Base-by-base conservation (phyloP, 35 echinoderm and acorn worm genomes). In the Eucidaris tribuloides region DNA sequence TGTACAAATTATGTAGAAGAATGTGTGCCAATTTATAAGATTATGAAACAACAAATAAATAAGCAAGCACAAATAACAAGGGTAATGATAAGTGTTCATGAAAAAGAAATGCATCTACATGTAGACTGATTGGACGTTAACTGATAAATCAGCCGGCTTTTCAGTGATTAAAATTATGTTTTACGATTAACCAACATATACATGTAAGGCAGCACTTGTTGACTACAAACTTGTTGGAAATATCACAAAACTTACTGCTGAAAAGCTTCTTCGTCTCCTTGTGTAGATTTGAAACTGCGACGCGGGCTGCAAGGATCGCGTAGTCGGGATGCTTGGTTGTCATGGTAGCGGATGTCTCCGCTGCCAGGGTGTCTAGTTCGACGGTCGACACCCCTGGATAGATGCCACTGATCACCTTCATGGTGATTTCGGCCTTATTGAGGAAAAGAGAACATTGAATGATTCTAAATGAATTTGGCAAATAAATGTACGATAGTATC, bases 291-390 rank as follows among this genome's bases (percentile, higher is more conserved):
- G 96, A 99, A 3, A 99, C 91, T 1, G 96, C 96, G 50, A 99
- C 93, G 22, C 96, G 82, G 44, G 96, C 96, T 3, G 96, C 96
- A 3, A 99, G 76, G 22, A 93, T 62, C 0, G 96, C 96, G 48
- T 99, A 99, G 83, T 99, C 96, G 15, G 96, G 96, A 74, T 99
- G 96, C 38, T 99, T 99, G 56, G 96, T 99, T 7, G 96, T 99
- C 90, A 93, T 90, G 83, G 90, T 93, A 62, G 96, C 96, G 31
- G 96, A 90, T 9, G 91, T 99, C 63, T 99, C 96, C 5, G 96
- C 90, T 2, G 96, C 96, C 14, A 99, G 80, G 17, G 96, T 99
- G 79, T 99, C 96, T 9, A 99, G 68, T 84, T 93, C 96, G 19
- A 93, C 91, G 1, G 96, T 99, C 37, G 96, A 93, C 18, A 99